Conservation (phyloP, 2,797 vertebrate species). For the Anableps anableps region DNA sequence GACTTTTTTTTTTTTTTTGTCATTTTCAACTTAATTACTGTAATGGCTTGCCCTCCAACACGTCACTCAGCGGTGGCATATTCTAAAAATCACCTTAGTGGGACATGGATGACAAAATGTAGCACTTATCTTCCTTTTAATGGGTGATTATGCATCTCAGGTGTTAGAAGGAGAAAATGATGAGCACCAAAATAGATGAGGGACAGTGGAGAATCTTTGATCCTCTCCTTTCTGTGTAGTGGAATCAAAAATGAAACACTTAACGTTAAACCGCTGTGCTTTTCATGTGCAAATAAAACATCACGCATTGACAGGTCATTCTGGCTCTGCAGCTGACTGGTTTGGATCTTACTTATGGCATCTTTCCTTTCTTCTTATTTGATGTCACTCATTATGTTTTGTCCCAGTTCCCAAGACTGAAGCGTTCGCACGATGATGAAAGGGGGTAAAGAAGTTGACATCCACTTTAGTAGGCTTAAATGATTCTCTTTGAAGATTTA, state of each 20-base stretch:
- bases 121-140: conserved; percentile 51
- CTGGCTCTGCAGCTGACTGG: conserved; percentile 56
- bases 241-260: conserved; percentile 78
- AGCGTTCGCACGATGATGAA: conserved; percentile 59
- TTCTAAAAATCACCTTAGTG: conserved; percentile 58
- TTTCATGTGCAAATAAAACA: conserved; percentile 82
- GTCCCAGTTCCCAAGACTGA: conserved; percentile 61
- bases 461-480: conserved; percentile 74
- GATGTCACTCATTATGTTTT: conserved; percentile 70
- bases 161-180: conserved; percentile 70
- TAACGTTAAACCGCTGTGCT: conserved; percentile 70
- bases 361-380: conserved; percentile 41
- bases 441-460: conserved; percentile 73
- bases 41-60: conserved; percentile 46
- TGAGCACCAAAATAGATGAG: conserved; percentile 82
- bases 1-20: conserved; percentile 28
- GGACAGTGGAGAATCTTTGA: conserved; percentile 71
- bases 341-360: conserved; percentile 62
- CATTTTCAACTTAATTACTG: conserved; percentile 53
- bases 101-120: conserved; percentile 56
- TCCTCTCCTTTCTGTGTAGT: conserved; percentile 67
- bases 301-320: conserved; percentile 77
- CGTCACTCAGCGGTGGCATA: conserved; percentile 59
- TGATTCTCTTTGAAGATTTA: conserved; percentile 73
- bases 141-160: conserved; percentile 80